Base-by-base conservation (phyloP, 2,797 vertebrate genomes). In the Rhinella marina region DNA sequence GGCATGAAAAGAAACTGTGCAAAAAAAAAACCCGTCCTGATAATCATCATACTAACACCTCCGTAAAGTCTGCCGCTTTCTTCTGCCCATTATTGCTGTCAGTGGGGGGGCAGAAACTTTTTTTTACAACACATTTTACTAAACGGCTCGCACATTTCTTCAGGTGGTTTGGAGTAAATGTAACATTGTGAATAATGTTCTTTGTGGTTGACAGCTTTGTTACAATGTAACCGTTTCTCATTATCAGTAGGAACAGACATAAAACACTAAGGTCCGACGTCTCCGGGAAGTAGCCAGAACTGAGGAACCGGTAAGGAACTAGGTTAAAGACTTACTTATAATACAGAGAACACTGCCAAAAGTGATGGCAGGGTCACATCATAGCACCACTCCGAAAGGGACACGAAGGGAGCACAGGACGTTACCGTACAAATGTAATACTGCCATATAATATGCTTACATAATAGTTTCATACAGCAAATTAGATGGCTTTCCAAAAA, bases 31-130 rank as follows among this genome's bases (percentile, higher is more conserved):
- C n/a, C n/a, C 23, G 21, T 32, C 19, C 2, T 41, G 1, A 72
- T 16, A 41, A 73, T 54, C 16, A 76, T 11, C 25, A 79, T 17
- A 48, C 64, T 87, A 41, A 72, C 73, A 88, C 52, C 62, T 80
- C 29, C 29, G 62, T 29, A 6, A 23, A 56, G 66, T 57, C 23
- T 23, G 52, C 7, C 1, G 11, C 29, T 11, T 64, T 52, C 29
- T 19, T 21, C 27, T 59, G 0, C 56, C 19, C 13, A 11, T 19
- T 56, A 13, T 25, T 16, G 1, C 16, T 32, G 5, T 32, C 23
- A n/a, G 25, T 32, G 23, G 16, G 56, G 56, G 1, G 32, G 12
- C 3, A 17, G 32, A 87, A 27, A 48, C 19, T 56, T 76, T 41
- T 72, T 32, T 50, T 50, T 50, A 27, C 17, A 41, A 56, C 54